Base-by-base conservation (phyloP, 2,888 invertebrate genomes). In the Phalera bucephala region DNA sequence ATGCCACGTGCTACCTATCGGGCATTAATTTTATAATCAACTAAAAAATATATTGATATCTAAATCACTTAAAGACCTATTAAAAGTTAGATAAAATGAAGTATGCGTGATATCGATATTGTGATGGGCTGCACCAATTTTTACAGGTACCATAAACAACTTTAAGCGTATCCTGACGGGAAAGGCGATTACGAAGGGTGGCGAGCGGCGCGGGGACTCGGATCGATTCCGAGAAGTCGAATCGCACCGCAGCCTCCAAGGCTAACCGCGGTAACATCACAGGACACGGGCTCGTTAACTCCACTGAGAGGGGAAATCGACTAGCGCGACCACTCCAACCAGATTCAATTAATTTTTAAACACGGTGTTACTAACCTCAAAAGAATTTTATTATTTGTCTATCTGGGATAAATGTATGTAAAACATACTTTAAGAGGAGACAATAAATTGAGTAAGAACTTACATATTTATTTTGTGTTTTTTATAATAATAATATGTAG, bases 221-320 rank as follows among this genome's bases (percentile, higher is more conserved):
- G 56, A 65, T 52, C 80, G 72, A 72, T 88, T 87, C 88, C 67
- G 74, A 84, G 88, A 88, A 88, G 71, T 70, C 58, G 66, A 70
- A 71, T 59, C 57, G 65, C 64, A 63, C 52, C 63, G 64, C 72
- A 78, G 76, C 76, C 76, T 82, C 81, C 73, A 65, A 75, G 75
- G 72, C 73, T 72, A 65, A 62, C 64, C 65, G 85, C 84, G 86
- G 85, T 72, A 79, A 83, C 81, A 80, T 86, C 85, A 86, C 76
- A 85, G 60, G 67, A 66, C 60, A 50, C 41, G 54, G 48, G 77
- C 83, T 84, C 80, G 83, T 87, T 86, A 82, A 80, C 78, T 80
- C 66, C 58, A 53, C 64, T 51, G 72, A 80, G 67, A 76, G 76
- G 78, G 27, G 83, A 83, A 85, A 83, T 82, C 74, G 71, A 59